A percentile compares a stretch with the other conserved stretches of the same genome.
Evolutionary conservation across 2,113 vertebrate genomes (phyloP).

Genomic region (Charina bottae): DNA sequence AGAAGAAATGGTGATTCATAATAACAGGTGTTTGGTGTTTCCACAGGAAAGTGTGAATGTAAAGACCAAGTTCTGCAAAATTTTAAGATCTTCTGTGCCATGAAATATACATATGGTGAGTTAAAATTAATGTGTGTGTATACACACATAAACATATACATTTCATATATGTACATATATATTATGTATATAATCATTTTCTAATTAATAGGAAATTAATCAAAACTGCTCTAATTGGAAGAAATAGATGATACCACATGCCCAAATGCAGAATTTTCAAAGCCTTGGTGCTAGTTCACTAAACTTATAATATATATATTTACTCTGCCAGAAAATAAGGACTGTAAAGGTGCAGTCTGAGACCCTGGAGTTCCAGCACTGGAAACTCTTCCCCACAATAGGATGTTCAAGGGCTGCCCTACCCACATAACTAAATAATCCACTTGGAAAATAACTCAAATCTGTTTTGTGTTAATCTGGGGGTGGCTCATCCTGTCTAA

Average conservation of each 20-base stretch:
- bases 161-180: background rate
- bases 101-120: slow-evolving; percentile 96
- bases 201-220: background rate
- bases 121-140: slow-evolving; percentile 20
- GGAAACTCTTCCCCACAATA: background rate
- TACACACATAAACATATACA: background rate
- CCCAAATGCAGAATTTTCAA: background rate
- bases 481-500: too few relatives aligned
- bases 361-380: background rate
- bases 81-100: slow-evolving; percentile 89
- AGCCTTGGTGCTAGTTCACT: background rate
- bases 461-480: background rate
- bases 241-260: background rate
- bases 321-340: background rate
- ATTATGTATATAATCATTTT: background rate
- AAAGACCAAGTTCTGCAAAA: slow-evolving; percentile 91
- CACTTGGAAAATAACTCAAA: background rate
- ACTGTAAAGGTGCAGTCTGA: background rate
- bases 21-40: slow-evolving; percentile 46
- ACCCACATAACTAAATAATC: background rate
- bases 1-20: background rate
- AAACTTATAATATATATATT: background rate
- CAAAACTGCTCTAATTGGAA: background rate
- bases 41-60: slow-evolving; percentile 95
- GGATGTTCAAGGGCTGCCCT: background rate